Conservation (phyloP, 2,113 vertebrate genomes). For the Corythornis vintsioides region DNA sequence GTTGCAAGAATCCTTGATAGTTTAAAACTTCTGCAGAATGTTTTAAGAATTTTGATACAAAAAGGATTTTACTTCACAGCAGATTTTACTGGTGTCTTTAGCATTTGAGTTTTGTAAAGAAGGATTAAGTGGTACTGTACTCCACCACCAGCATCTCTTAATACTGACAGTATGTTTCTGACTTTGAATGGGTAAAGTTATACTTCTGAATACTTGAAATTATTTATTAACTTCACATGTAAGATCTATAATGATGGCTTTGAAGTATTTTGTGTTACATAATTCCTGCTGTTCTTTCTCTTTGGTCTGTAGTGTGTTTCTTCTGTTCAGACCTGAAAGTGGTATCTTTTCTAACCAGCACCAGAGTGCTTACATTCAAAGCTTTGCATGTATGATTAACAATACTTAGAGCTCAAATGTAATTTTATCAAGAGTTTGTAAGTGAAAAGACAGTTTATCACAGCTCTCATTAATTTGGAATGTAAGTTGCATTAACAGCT, state of each 20-base stretch:
- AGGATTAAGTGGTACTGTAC: not conserved
- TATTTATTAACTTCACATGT: not conserved
- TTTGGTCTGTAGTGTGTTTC: not conserved
- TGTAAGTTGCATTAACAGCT: slow-evolving; percentile 68
- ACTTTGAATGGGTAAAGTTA: not conserved
- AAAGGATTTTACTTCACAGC: not conserved
- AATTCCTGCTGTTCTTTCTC: not conserved
- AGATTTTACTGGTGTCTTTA: not conserved
- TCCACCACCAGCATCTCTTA: not conserved
- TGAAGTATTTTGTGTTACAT: not conserved
- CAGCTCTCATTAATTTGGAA: slow-evolving; percentile 75
- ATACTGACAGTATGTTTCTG: not conserved
- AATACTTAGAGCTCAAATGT: not conserved
- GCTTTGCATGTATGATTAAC: not conserved
- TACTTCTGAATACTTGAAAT: not conserved
- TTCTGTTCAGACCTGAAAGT: not conserved
- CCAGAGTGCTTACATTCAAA: not conserved
- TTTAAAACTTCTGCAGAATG: not conserved
- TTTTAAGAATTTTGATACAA: not conserved
- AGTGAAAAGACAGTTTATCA: slow-evolving; percentile 68
- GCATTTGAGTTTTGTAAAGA: not conserved
- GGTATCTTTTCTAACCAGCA: not conserved
- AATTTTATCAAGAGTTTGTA: slow-evolving; percentile 31
- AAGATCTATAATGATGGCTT: not conserved
- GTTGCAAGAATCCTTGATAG: not conserved